Evolutionary conservation across 2,888 invertebrate genomes (phyloP), one percentile per base, ranked within the genome.

Genomic region (Patella ulyssiponensis): DNA sequence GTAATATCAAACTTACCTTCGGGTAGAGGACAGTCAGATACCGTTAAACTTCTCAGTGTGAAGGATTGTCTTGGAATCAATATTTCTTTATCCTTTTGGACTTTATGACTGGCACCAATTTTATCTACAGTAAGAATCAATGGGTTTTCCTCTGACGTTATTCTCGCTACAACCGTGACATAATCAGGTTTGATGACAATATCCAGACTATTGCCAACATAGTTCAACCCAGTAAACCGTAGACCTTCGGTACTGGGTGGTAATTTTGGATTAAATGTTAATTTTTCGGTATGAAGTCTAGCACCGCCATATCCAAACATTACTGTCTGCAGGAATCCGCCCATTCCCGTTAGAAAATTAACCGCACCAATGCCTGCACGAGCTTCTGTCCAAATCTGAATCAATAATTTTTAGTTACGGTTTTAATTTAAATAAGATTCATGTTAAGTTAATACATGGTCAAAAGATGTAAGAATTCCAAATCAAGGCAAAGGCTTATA

Each of bases 291-390:
- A 12, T 76, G 76, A 11, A 86, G 77, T n/a, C 92, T 83, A 54
- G 90, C 54, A 7, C 92, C 92, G 15, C 84, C 90, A 80, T 91
- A 92, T 4, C 91, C 92, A 79, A 85, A 89, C 11, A 91, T 76
- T 56, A 92, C 78, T 5, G 86, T 81, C 82, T 92, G 92, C 3
- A 92, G 85, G 76, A 91, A 91, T 69, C 91, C 91, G 5, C 91
- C 92, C 88, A 89, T 89, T 23, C 90, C 91, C 14, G 91, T 90
- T 64, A 91, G 86, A 81, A 91, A 92, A 80, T 91, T 91, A 9
- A 88, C 85, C 7, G 89, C 90, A 11, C 90, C 90, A 14, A 84
- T 78, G 11, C 86, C 87, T n/a, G 73, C 81, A 76, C 73, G 80
- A 58, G 23, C 85, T 79, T 92, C 91, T 9, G 89, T 89, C 91